Evolutionary conservation across 1,140 invertebrate species (phyloP), one percentile per base, ranked within the genome.

Genomic region (Periplaneta americana): DNA sequence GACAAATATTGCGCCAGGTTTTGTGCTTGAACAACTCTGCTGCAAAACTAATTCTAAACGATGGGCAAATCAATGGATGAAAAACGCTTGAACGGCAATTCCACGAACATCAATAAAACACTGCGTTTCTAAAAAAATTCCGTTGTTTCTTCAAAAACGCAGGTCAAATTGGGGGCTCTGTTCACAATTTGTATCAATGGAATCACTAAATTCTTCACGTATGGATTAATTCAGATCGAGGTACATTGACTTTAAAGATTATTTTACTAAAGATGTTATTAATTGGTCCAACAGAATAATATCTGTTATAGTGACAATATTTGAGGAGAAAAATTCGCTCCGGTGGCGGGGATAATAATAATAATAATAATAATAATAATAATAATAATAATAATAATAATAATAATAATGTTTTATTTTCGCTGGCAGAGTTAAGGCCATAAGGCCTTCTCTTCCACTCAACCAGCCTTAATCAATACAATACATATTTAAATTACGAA

Each of bases 211-310:
- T 32, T 37, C 78, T 37, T 78, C 36, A 17, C 31, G 22, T 48
- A 83, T 36, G 15, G 32, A 57, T 78, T 83, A 79, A 39, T 84
- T 83, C 22, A 84, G 31, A 33, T 84, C 83, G 35, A 82, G 84
- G 76, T 84, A 82, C 15, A 83, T 84, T 35, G 33, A 74, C 39
- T 57, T 82, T 48, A n/a, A n/a, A n/a, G n/a, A n/a, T n/a, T n/a
- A n/a, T n/a, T n/a, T n/a, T n/a, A n/a, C n/a, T n/a, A n/a, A n/a
- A n/a, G n/a, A n/a, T n/a, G n/a, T n/a, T n/a, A n/a, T n/a, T n/a
- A n/a, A n/a, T n/a, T n/a, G n/a, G n/a, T n/a, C n/a, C n/a, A n/a
- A n/a, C n/a, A n/a, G n/a, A n/a, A n/a, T n/a, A n/a, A n/a, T n/a
- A n/a, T n/a, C n/a, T n/a, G n/a, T n/a, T n/a, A n/a, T n/a, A n/a